Percentiles rank a stretch among this genome's conserved stretches.
Evolutionary conservation across 2,888 invertebrate species (phyloP).

Genomic region (Cactoblastis cactorum): DNA sequence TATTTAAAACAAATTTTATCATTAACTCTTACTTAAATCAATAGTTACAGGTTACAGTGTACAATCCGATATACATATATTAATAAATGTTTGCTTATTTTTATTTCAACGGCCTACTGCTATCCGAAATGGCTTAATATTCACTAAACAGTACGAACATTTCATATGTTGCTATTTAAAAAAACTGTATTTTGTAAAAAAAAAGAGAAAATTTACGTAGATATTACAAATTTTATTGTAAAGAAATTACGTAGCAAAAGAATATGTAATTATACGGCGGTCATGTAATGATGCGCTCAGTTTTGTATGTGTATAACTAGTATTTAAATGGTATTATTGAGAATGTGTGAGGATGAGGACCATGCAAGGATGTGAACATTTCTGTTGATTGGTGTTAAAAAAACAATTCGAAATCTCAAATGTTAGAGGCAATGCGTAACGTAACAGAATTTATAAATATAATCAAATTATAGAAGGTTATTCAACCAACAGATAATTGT

Average conservation of each 20-base stretch:
- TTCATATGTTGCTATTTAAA: neutral
- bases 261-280: slow-evolving; percentile 33
- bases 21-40: neutral
- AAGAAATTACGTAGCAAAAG: slow-evolving; percentile 29
- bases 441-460: slow-evolving; percentile 2
- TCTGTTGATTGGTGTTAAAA: slow-evolving; percentile 19
- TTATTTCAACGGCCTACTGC: neutral
- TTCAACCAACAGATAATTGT: slow-evolving; percentile 25
- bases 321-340: slow-evolving; percentile 38
- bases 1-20: slow-evolving; percentile 1
- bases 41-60: neutral
- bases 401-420: neutral
- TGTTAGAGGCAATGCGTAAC: slow-evolving; percentile 5
- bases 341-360: slow-evolving; percentile 45
- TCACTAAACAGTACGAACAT: neutral
- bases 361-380: slow-evolving; percentile 36
- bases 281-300: slow-evolving; percentile 57
- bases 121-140: neutral
- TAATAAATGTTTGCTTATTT: neutral
- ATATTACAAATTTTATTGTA: slow-evolving; percentile 12
- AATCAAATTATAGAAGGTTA: neutral
- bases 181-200: slow-evolving; percentile 1
- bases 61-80: neutral
- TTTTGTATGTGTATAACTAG: slow-evolving; percentile 55
- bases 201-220: slow-evolving; percentile 11